Percentiles rank a stretch among this genome's conserved stretches.
Conservation (phyloP, 2,113 vertebrate genomes). For the Zapornia atra region DNA sequence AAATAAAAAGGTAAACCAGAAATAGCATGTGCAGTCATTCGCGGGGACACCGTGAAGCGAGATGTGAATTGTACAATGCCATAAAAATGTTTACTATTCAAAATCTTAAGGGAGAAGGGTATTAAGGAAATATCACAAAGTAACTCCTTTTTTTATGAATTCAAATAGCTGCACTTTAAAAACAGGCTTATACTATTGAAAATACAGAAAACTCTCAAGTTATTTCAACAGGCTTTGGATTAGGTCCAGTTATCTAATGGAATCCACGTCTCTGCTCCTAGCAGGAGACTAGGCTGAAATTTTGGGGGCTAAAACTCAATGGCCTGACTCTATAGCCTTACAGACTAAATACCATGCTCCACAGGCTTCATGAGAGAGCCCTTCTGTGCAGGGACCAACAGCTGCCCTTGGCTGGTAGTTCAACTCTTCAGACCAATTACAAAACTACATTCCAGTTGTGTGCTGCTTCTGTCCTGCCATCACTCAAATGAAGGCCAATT, state of each 20-base stretch:
- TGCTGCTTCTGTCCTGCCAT: background rate
- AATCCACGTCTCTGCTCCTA: background rate
- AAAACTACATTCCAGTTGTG: background rate
- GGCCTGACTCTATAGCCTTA: background rate
- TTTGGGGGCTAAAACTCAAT: background rate
- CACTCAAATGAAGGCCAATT: background rate
- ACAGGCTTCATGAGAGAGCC: background rate
- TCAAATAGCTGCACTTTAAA: background rate
- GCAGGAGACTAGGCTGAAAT: background rate
- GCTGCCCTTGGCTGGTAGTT: background rate
- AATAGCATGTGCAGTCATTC: constrained; percentile 42
- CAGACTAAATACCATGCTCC: background rate
- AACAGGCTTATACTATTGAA: constrained; percentile 22
- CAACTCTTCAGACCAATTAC: background rate
- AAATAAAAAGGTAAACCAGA: constrained; percentile 61
- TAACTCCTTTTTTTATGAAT: background rate
- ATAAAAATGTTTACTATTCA: background rate
- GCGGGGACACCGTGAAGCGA: background rate
- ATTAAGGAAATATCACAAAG: background rate
- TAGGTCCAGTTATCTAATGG: background rate
- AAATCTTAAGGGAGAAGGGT: background rate
- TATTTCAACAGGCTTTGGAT: constrained; percentile 10
- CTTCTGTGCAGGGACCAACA: background rate
- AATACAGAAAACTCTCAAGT: background rate
- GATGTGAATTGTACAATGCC: background rate